Evolutionary conservation across 2,113 vertebrate genomes (phyloP), one percentile per base, ranked within the genome.

Genomic region (Apus apus): DNA sequence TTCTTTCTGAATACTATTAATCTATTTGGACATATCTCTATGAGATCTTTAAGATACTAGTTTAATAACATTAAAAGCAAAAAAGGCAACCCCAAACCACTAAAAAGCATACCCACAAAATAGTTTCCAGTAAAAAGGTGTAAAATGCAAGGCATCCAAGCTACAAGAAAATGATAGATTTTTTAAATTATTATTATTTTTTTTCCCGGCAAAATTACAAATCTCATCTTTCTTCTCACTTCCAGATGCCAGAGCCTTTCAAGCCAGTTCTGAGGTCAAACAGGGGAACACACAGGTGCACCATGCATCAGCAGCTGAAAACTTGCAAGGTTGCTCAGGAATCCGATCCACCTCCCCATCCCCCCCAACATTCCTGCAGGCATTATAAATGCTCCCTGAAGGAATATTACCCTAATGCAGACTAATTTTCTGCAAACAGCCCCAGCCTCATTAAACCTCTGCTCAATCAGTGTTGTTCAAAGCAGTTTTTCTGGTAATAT

Each of bases 261-360:
- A 82, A 96, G 96, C 94, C 95, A 81, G 77, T 89, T 86, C 85
- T 46, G 95, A 97, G 97, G 98, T 98, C 97, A 97, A 88, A 78
- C 40, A 76, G 91, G 88, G 97, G 97, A 98, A 97, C 97, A 96
- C 23, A 92, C 98, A 98, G 98, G 98, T 98, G 98, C 97, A 95
- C 88, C 19, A 25, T 10, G 51, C 53, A 85, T 95, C 80, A 61
- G 91, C 85, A 92, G 95, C 85, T 95, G 89, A 98, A 97, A 97
- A 95, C 89, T 86, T 85, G 93, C 58, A 90, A 97, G 92, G 95
- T 58, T 89, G 87, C 5, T 2, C 71, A 13, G 96, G 89, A 98
- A 98, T 95, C 92, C 6, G 96, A 98, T 98, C 97, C 36, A 2
- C 43, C 57, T 18, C 20, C 16, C 51, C 29, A 29, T 16, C 40